phyloP scores from a whole-genome alignment of 2,888 invertebrate genomes.

The Drosophila picticornis region DNA sequence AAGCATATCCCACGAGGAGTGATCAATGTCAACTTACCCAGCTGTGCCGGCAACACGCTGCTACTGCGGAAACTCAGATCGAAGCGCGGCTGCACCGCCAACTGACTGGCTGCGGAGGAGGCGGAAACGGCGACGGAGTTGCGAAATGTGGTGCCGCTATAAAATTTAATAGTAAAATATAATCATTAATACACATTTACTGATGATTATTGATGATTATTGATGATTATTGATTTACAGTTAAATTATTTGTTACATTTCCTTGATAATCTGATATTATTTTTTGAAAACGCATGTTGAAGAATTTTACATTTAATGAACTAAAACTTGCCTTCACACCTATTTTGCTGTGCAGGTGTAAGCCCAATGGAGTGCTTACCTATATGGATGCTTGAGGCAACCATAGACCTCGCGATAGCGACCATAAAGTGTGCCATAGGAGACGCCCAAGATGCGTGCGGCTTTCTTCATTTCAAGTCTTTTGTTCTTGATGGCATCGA shows the following conservation, averaged over 20 bases:
- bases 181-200: not conserved
- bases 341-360: not conserved
- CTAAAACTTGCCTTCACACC: not conserved
- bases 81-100: slow-evolving; percentile 80
- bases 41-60: slow-evolving; percentile 57
- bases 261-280: not conserved
- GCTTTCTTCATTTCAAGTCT: slow-evolving; percentile 97
- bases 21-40: slow-evolving; percentile 61
- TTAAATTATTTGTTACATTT: too few relatives aligned
- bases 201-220: too few relatives aligned
- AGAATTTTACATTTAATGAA: not conserved
- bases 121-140: slow-evolving; percentile 66
- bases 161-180: not conserved
- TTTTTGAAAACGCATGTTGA: not conserved
- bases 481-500: slow-evolving; percentile 95
- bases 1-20: not conserved
- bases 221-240: too few relatives aligned
- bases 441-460: slow-evolving; percentile 94
- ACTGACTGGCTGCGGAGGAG: slow-evolving; percentile 63
- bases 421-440: slow-evolving; percentile 95
- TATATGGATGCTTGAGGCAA: slow-evolving; percentile 94
- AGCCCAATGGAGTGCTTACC: slow-evolving; percentile 86
- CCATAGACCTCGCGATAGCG: slow-evolving; percentile 95
- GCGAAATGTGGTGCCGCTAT: slow-evolving; percentile 76
- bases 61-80: slow-evolving; percentile 75